phyloP scores from a whole-genome alignment of 2,797 vertebrate genomes.

The Kryptopterus vitreolus region DNA sequence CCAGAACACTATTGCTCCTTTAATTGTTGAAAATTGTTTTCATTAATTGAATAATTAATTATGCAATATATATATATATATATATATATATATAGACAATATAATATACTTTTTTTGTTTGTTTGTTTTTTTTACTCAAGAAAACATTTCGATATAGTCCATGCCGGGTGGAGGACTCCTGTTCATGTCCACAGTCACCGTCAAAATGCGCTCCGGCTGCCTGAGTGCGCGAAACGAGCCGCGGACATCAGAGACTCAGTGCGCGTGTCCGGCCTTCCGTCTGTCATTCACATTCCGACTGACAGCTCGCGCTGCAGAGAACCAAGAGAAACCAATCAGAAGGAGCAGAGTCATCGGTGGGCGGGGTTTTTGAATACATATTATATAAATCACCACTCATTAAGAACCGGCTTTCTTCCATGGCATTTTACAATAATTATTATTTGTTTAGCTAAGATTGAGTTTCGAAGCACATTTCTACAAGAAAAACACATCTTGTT shows the following conservation, averaged over 20 bases:
- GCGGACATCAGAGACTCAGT: background rate
- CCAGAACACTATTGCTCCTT: background rate
- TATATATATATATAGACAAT: no score
- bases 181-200: constrained; percentile 64
- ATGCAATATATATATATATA: no score
- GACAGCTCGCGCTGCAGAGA: constrained; percentile 60
- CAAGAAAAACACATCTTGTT: background rate
- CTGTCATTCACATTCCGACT: constrained; percentile 35
- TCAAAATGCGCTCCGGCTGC: constrained; percentile 47
- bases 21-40: no score
- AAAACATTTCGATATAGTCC: constrained; percentile 44
- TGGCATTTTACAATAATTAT: background rate
- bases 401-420: background rate
- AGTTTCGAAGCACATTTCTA: background rate
- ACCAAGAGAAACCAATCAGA: constrained; percentile 70
- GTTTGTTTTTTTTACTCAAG: constrained; percentile 22
- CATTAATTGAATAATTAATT: no score
- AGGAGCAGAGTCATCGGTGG: background rate
- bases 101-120: no score
- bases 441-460: background rate
- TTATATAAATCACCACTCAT: no score
- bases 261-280: background rate
- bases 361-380: background rate
- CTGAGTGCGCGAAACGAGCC: background rate
- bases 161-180: constrained; percentile 55